Evolutionary conservation across 1,140 invertebrate genomes (phyloP), one percentile per base, ranked within the genome.

Genomic region (Drosophila nebulosa): DNA sequence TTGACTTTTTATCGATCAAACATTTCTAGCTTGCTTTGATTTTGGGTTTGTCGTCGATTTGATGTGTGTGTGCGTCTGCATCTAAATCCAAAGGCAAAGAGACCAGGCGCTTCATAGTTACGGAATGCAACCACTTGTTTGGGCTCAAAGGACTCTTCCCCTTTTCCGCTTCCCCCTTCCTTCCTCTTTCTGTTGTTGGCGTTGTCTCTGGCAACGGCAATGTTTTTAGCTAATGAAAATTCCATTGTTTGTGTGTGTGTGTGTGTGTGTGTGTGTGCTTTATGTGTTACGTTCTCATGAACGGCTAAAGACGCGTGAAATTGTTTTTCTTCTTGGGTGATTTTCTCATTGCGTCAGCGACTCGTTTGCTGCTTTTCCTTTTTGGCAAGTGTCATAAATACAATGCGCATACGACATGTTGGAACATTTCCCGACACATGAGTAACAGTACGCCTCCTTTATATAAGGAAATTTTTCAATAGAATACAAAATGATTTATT

Each of bases 121-220:
- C 83, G 81, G 81, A 86, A 86, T 86, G 83, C 83, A 86, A 71
- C 71, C 74, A 78, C 74, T 86, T 86, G 83, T 88, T 85, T 81
- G 58, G 58, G 36, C 36, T 26, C 39, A 46, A 46, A 46, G 16
- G 16, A 46, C 39, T 32, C 27, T n/a, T n/a, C 24, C 10, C 12
- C 9, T 24, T 52, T n/a, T 36, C 10, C 12, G n/a, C 30, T 52
- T 26, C 51, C 60, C 53, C 27, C 30, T 52, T 26, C 51, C 60
- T 46, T 30, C 24, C 14, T 24, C 32, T 64, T 65, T 32, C 42
- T 64, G 62, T 58, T 35, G 4, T 18, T 42, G 9, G 30, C 4
- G 53, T 36, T 36, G 68, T 56, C 35, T 60, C 55, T 60, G 52
- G 68, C 75, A 68, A 64, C 75, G 18, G 27, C 7, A 3, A 36